A percentile compares a stretch with the other conserved stretches of the same genome.
These are phyloP conservation scores for Akabosia matsudoensis DNA, from an alignment of 1,140 invertebrate species.

Conservation along the genomic window DNA sequence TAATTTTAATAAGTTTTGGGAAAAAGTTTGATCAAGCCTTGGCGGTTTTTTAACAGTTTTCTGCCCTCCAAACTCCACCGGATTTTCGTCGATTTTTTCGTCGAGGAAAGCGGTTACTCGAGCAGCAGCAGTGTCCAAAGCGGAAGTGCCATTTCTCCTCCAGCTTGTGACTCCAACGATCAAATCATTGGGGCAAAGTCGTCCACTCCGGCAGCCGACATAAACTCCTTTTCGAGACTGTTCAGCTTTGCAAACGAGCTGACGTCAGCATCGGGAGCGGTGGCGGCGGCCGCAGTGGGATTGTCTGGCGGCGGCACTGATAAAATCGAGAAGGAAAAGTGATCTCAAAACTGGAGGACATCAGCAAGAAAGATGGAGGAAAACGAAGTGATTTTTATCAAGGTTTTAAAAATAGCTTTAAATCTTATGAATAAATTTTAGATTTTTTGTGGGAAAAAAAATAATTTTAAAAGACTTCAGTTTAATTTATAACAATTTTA, in stretches of 20 bases:
- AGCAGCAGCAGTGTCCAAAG: not conserved
- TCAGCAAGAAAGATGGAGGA: not conserved
- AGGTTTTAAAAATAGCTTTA: no score
- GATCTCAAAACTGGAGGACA: not conserved
- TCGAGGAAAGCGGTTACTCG: slow-evolving; percentile 6
- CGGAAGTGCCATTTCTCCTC: no score
- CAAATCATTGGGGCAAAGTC: not conserved
- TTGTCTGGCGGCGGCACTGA: not conserved
- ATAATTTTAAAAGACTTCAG: no score
- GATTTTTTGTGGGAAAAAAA: no score
- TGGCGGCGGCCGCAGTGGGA: not conserved
- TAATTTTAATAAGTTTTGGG: no score
- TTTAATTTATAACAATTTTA: no score
- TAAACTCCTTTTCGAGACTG: not conserved
- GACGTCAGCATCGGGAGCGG: not conserved
- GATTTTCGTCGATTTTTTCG: not conserved
- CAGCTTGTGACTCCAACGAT: no score
- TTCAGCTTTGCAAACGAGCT: not conserved
- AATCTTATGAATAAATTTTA: no score
- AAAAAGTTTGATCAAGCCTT: no score
- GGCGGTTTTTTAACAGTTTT: no score
- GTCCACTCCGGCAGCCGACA: not conserved
- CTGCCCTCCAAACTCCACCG: not conserved
- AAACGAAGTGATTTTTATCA: no score
- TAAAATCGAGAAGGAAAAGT: not conserved